Evolutionary conservation across 2,888 invertebrate genomes (phyloP), one percentile per base, ranked within the genome.

Genomic region (Pseudococcus longispinus): DNA sequence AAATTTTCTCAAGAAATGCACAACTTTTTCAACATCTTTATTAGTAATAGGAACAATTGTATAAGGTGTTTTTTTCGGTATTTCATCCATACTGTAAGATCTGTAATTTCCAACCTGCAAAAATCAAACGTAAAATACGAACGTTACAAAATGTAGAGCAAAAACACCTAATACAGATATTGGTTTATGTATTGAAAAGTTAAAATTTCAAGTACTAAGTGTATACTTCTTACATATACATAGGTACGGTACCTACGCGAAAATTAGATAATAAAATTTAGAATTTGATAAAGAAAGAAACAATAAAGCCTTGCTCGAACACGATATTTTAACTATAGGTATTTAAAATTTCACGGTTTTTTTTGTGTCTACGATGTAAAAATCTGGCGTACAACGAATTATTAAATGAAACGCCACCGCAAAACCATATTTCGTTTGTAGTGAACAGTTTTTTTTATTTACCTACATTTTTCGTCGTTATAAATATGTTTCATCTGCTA

Each of bases 1-100:
- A 90, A 93, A 94, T 88, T 92, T 92, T 88, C 91, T 92, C 1
- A 94, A 91, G 89, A 94, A 92, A 51, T 91, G 90, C 88, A 94
- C 91, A 89, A 94, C 93, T 74, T 90, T 91, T 2, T 92, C 92
- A 1, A 90, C 90, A 89, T 94, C 94, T 85, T 92, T 91, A 23
- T 91, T 91, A 20, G 90, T 91, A 55, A 93, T 91, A 9, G 90
- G 89, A 77, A 91, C 90, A 86, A 93, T 91, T 74, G 91, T 90
- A 90, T 92, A 92, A 86, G 87, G 29, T 13, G 51, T 51, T 51
- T 86, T 65, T 84, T 84, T 44, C 13, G 83, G 83, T 42, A 70
- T 32, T 77, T 87, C 88, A 13, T 70, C 84, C 87, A 87, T 88
- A 13, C 18, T 87, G 13, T 70, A 44, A 32, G 32, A 23, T 23